phyloP scores from a whole-genome alignment of 2,113 vertebrate species.

The Rhinopomastus cyanomelas region DNA sequence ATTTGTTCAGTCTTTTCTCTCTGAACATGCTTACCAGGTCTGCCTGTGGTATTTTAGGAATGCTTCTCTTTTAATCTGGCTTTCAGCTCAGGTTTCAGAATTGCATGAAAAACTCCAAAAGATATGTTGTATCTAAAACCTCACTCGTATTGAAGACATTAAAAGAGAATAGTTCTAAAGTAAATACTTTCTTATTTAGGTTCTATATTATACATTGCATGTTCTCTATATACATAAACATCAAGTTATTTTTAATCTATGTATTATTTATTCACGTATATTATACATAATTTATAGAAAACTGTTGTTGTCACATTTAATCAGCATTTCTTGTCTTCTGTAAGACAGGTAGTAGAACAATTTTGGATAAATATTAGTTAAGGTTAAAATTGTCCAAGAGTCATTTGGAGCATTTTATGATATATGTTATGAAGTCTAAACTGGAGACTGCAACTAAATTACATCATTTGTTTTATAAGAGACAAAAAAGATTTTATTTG shows the following conservation, averaged over 20 bases:
- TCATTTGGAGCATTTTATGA: constrained; percentile 1
- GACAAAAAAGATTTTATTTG: not conserved
- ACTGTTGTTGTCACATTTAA: not conserved
- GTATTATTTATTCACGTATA: not conserved
- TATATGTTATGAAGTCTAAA: constrained; percentile 16
- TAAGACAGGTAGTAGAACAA: not conserved
- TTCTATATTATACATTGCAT: not conserved
- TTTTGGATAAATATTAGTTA: not conserved
- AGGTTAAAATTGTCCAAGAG: not conserved
- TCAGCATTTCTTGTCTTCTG: not conserved
- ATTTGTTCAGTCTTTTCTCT: not conserved
- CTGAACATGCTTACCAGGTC: not conserved
- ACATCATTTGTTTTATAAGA: not conserved
- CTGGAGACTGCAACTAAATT: not conserved
- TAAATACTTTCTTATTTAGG: not conserved
- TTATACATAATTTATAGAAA: not conserved
- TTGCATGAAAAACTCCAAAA: not conserved
- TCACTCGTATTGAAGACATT: not conserved
- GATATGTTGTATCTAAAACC: not conserved
- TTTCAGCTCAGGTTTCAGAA: not conserved
- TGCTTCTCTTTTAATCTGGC: not conserved
- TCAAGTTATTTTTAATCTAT: not conserved
- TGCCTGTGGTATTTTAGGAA: not conserved
- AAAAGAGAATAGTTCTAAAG: not conserved
- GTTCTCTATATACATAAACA: not conserved